Evolutionary conservation across 35 echinoderm and acorn worm genomes (phyloP).

Genomic region (Ptychodera flava): DNA sequence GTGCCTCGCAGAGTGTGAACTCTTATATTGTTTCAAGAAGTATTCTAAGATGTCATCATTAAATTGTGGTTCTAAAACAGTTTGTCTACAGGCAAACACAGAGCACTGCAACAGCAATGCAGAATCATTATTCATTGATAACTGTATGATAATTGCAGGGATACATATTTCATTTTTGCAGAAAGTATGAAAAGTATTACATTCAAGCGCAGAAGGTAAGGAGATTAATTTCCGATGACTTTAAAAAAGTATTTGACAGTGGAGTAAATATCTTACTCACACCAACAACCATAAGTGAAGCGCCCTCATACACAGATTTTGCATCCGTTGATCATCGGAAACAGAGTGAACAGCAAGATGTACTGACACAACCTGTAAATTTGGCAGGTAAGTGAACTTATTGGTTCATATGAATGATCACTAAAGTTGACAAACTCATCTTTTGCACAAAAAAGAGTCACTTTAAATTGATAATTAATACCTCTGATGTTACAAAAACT

Average conservation of each 20-base stretch:
- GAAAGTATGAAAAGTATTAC: conserved; percentile 86
- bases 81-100: too few species aligned
- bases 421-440: conserved; percentile 12
- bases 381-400: conserved; percentile 58
- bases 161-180: conserved; percentile 27
- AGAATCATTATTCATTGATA: too few species aligned
- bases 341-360: conserved; percentile 48
- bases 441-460: too few species aligned
- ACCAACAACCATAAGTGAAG: conserved; percentile 54
- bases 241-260: conserved; percentile 50
- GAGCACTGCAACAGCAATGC: too few species aligned
- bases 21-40: too few species aligned
- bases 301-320: conserved; percentile 29
- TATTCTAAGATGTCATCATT: too few species aligned
- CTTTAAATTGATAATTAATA: too few species aligned
- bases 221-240: conserved; percentile 58
- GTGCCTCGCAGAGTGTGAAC: too few species aligned
- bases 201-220: conserved; percentile 70
- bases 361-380: conserved; percentile 46
- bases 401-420: background rate
- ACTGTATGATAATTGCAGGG: too few species aligned
- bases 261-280: conserved; percentile 76
- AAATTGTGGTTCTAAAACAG: too few species aligned
- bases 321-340: conserved; percentile 21
- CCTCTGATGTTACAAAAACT: too few species aligned